phyloP scores from a whole-genome alignment of 2,113 vertebrate genomes.

The Myotis yumanensis region DNA sequence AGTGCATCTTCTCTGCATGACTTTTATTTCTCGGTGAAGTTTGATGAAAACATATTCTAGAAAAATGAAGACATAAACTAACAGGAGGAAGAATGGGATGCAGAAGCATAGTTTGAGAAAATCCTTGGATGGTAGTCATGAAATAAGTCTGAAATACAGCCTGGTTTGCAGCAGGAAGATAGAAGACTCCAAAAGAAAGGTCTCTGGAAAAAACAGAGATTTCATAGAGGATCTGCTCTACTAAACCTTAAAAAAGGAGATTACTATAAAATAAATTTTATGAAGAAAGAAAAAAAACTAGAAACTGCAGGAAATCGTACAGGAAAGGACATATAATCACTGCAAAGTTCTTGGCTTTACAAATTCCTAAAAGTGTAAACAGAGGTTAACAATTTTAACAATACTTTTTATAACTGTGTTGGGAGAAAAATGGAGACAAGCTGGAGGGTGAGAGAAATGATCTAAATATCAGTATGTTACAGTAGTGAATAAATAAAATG shows the following conservation, averaged over 20 bases:
- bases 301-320: background rate
- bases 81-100: background rate
- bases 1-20: background rate
- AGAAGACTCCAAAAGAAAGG: background rate
- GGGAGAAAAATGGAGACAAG: background rate
- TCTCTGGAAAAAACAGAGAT: background rate
- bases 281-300: background rate
- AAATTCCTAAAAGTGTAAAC: slow-evolving; percentile 1
- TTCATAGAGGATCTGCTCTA: background rate
- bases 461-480: background rate
- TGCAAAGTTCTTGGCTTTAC: slow-evolving; percentile 10
- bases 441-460: background rate
- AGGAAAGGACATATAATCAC: slow-evolving; percentile 28
- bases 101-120: background rate
- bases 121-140: background rate
- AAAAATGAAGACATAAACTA: background rate
- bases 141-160: background rate
- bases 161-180: background rate
- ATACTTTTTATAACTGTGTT: background rate
- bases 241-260: background rate
- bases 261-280: background rate
- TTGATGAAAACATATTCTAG: background rate
- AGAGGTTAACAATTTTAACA: background rate
- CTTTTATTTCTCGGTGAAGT: background rate
- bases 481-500: background rate